phyloP scores from a whole-genome alignment of 1,140 invertebrate species.

The Meloidogyne hapla region DNA sequence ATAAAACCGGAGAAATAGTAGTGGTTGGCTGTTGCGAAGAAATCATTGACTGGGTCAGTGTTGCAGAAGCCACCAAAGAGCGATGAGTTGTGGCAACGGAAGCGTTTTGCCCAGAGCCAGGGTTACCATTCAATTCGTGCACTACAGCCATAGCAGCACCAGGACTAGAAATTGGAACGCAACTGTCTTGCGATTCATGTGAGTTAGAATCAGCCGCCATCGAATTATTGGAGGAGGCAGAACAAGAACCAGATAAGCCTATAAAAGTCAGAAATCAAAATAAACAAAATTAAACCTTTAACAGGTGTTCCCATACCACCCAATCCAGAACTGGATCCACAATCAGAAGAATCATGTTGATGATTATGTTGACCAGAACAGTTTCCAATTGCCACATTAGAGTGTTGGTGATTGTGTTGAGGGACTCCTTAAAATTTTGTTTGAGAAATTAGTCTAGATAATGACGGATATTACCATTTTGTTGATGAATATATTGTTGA shows the following conservation, averaged over 20 bases:
- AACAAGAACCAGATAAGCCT: constrained; percentile 26
- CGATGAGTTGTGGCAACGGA: constrained; percentile 4
- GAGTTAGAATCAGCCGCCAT: constrained; percentile 28
- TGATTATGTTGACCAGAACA: background rate
- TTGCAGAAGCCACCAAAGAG: constrained; percentile 24
- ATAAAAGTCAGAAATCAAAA: background rate
- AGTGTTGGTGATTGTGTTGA: constrained; percentile 2
- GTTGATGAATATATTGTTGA: constrained; percentile 20
- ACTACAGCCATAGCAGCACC: background rate
- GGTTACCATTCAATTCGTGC: background rate
- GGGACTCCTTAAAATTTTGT: background rate
- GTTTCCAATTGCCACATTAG: no score
- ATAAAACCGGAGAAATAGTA: constrained; percentile 19
- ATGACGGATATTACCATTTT: background rate
- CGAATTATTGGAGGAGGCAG: constrained; percentile 23
- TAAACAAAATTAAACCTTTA: constrained; percentile 2
- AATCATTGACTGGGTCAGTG: constrained; percentile 27
- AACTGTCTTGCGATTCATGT: constrained; percentile 19
- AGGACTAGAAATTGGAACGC: constrained; percentile 5
- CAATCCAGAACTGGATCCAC: constrained; percentile 57
- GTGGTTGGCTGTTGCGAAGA: constrained; percentile 3
- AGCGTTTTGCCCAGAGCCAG: background rate
- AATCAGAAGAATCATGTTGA: constrained; percentile 51
- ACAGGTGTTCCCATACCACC: constrained; percentile 47
- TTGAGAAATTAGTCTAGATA: background rate